These are phyloP conservation scores for Poecilobothrus nobilitatus DNA, from an alignment of 2,888 invertebrate genomes.

Conservation along the genomic window DNA sequence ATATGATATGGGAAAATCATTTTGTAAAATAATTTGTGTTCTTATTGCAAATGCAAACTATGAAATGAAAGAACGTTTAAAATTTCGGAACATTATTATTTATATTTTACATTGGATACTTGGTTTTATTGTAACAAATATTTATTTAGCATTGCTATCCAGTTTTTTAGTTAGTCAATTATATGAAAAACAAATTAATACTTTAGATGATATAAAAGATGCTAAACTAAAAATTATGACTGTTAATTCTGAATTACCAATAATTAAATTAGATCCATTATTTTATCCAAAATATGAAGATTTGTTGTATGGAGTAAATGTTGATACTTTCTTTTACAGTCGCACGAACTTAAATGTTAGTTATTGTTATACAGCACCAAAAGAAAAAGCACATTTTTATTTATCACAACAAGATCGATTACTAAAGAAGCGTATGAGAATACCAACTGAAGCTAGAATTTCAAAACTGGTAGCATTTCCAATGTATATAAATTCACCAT, in stretches of 20 bases:
- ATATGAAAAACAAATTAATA: slow-evolving; percentile 2
- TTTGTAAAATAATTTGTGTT: neutral
- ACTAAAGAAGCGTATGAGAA: neutral
- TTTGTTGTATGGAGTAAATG: neutral
- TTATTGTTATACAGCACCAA: neutral
- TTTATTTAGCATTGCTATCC: slow-evolving; percentile 7
- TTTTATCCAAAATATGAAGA: neutral
- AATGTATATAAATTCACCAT: neutral
- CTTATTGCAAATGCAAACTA: neutral
- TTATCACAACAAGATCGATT: neutral
- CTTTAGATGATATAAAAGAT: neutral
- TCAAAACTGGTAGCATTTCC: neutral
- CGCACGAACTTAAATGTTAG: neutral
- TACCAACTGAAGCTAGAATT: neutral
- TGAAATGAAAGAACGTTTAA: neutral
- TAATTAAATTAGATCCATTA: neutral
- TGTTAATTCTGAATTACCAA: neutral
- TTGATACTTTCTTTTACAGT: neutral
- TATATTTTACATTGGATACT: neutral
- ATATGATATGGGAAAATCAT: neutral
- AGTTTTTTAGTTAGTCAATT: slow-evolving; percentile 2
- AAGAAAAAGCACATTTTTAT: neutral
- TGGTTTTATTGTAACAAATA: neutral
- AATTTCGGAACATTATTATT: neutral
- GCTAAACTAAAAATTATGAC: neutral